Percentiles rank a stretch among this genome's conserved stretches.
phyloP scores from a whole-genome alignment of 2,888 invertebrate species.

The Achlya flavicornis region DNA sequence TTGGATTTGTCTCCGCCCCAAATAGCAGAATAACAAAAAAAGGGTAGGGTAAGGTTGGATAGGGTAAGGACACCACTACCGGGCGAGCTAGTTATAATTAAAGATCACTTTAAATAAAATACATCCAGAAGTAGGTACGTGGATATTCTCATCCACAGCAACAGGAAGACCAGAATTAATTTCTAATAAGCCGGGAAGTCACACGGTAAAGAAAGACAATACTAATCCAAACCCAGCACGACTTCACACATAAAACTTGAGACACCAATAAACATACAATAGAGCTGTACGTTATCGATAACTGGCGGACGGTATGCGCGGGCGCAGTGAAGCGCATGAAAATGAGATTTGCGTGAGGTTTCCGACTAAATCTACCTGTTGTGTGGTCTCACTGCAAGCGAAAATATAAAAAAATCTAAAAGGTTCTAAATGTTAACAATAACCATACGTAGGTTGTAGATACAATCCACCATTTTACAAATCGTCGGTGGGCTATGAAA shows the following conservation, averaged over 20 bases:
- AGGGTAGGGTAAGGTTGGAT: too few relatives aligned
- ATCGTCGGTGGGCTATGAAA: too few relatives aligned
- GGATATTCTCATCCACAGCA: too few relatives aligned
- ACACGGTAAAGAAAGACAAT: slow-evolving; percentile 2
- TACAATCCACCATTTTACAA: too few relatives aligned
- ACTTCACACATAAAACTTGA: slow-evolving; percentile 11
- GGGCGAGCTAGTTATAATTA: too few relatives aligned
- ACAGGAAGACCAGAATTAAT: not conserved
- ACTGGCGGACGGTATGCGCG: slow-evolving; percentile 21
- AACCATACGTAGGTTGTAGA: too few relatives aligned
- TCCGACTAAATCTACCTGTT: slow-evolving; percentile 36
- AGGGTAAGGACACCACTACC: too few relatives aligned
- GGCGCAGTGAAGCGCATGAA: slow-evolving; percentile 42
- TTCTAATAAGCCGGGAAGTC: not conserved
- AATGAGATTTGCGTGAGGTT: slow-evolving; percentile 51
- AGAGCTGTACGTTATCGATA: slow-evolving; percentile 33
- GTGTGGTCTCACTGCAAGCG: slow-evolving; percentile 30
- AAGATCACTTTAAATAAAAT: too few relatives aligned
- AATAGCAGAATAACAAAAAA: too few relatives aligned
- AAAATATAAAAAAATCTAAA: not conserved
- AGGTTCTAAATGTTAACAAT: not conserved
- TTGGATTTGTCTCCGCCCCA: too few relatives aligned
- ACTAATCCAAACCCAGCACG: not conserved
- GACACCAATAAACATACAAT: slow-evolving; percentile 43
- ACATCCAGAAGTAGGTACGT: too few relatives aligned